Base-by-base conservation (phyloP, 1,140 invertebrate genomes). In the Cecropterus lyciades region DNA sequence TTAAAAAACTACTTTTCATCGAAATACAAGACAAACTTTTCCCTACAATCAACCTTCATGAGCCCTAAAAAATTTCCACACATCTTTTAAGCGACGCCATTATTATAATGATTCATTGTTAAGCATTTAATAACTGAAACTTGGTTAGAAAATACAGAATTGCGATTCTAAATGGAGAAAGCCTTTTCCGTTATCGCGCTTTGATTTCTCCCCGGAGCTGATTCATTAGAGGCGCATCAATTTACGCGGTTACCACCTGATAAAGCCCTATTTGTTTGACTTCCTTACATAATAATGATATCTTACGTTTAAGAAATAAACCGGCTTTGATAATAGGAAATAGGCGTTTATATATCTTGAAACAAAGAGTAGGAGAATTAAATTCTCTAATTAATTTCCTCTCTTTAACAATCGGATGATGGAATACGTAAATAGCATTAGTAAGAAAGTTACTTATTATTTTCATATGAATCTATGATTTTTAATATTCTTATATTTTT, bases 141-240 rank as follows among this genome's bases (percentile, higher is more conserved):
- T 59, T 2, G 42, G n/a, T 45, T 11, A 45, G 37, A 27, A 14
- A 11, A 6, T 27, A 43, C 40, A 42, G 16, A 56, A 46, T 46
- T 48, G 14, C 9, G 9, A 33, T 17, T 7, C 10, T 30, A 16
- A 59, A 59, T 59, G 42, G 9, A 30, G 40, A 46, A 46, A 48
- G 20, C 42, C 3, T 57, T 75, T 77, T 82, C 77, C 78, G 79
- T 87, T 81, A 84, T 73, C 73, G 73, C 65, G 72, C 72, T 73
- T 80, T 85, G 77, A 88, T 88, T 88, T 86, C 82, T 85, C 82
- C 82, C 82, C 70, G 20, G 59, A 67, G 78, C 85, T 85, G 83
- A 85, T 85, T 87, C 83, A 87, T 84, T 85, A 84, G 69, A 46
- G 68, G 65, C 72, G 72, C 77, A 85, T 85, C 84, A 85, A 87